These are phyloP conservation scores for Chaetodon trifasciatus DNA, from an alignment of 2,797 vertebrate species.

Conservation along the genomic window DNA sequence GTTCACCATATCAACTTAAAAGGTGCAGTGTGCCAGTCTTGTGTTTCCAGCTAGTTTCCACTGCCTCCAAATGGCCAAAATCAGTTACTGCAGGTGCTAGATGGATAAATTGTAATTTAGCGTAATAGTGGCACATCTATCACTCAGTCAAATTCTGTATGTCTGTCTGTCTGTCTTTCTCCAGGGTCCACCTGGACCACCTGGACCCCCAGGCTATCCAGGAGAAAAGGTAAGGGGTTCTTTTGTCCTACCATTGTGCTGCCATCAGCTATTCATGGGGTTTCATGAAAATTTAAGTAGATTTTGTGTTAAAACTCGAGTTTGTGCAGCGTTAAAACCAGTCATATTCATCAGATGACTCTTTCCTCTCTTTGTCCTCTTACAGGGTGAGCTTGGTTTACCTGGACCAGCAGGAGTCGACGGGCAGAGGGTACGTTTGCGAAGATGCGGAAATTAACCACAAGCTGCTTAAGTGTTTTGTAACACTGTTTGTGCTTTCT, in stretches of 20 bases:
- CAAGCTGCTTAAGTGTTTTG: not conserved
- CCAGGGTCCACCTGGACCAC: constrained; percentile 91
- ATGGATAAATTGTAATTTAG: not conserved
- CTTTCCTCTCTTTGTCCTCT: constrained; percentile 8
- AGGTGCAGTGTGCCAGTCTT: not conserved
- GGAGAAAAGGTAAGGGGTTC: constrained; percentile 89
- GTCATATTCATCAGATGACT: not conserved
- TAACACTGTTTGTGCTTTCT: not conserved
- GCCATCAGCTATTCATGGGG: not conserved
- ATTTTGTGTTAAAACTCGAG: not conserved
- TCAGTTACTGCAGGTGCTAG: not conserved
- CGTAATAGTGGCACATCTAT: not conserved
- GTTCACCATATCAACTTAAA: fast-evolving
- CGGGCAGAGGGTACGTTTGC: constrained; percentile 87
- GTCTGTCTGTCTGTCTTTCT: constrained; percentile 37
- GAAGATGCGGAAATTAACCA: not conserved
- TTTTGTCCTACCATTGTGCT: not conserved
- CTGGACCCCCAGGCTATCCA: constrained; percentile 88
- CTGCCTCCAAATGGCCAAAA: constrained; percentile 19
- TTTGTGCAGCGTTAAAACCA: not conserved
- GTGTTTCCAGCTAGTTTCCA: not conserved
- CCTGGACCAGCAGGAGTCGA: constrained; percentile 91
- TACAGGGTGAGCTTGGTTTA: constrained; percentile 92
- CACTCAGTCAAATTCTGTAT: constrained; percentile 1
- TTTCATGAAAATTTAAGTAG: not conserved